Conservation (phyloP, 2,113 vertebrate species). For the Catagonus wagneri region DNA sequence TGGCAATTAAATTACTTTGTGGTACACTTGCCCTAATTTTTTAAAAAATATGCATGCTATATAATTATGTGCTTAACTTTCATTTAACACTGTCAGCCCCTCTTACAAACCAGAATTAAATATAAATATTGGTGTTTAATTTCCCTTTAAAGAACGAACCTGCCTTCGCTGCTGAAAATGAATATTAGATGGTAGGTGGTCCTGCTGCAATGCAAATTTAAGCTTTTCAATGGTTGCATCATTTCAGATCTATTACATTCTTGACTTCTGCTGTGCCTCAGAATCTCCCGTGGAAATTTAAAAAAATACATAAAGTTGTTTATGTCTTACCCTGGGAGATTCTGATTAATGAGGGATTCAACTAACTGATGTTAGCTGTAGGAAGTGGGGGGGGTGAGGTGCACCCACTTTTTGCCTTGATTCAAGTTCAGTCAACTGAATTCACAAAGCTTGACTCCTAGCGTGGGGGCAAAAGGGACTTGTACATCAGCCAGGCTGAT, state of each 20-base stretch:
- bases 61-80: slow-evolving; percentile 41
- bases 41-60: not conserved
- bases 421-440: not conserved
- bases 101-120: slow-evolving; percentile 62
- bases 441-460: not conserved
- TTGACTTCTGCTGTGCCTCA: not conserved
- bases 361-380: not conserved
- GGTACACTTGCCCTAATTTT: slow-evolving; percentile 43
- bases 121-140: not conserved
- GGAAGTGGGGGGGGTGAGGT: not conserved
- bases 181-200: not conserved
- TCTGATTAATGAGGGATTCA: not conserved
- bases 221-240: not conserved
- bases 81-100: not conserved
- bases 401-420: not conserved
- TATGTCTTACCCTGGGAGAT: not conserved
- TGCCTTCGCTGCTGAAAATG: not conserved
- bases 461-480: not conserved
- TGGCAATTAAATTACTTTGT: slow-evolving; percentile 17
- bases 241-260: not conserved
- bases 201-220: not conserved
- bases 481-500: not conserved
- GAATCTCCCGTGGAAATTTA: slow-evolving; percentile 4
- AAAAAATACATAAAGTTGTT: not conserved
- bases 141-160: not conserved